Evolutionary conservation across 1,140 invertebrate species (phyloP), one percentile per base, ranked within the genome.

Genomic region (Stratiolaelaps scimitus): DNA sequence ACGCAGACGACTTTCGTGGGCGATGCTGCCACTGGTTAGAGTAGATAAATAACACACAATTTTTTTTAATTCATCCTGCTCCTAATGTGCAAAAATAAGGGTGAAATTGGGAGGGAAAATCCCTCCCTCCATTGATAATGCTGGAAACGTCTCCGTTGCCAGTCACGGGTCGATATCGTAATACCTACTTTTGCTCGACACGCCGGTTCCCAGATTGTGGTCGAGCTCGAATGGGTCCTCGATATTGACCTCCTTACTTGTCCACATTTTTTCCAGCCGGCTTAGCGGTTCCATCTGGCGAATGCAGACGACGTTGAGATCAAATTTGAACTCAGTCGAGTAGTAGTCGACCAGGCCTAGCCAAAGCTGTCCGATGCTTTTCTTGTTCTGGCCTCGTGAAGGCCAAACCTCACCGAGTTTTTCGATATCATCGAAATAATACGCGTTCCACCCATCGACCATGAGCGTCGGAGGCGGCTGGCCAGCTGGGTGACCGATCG

Each of bases 181-280:
- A 15, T 48, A 76, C 76, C 77, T 76, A 82, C 81, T 83, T 74
- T 80, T 81, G 67, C 76, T 73, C 0, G 80, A 79, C 15, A 83
- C 71, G 15, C 80, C 80, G 69, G 75, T 75, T 40, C 81, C 81
- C 40, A 83, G 72, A 71, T 83, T 83, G 70, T 83, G 82, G 68
- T 68, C 75, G 20, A 80, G 72, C 70, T 82, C 79, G 76, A 83
- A 83, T 19, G 82, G 82, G 75, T 83, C 82, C 76, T 83, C 82
- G 71, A 83, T 82, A 0, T 81, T 81, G 56, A 83, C 75, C 64
- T 75, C 75, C 53, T 77, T 75, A 6, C 77, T 76, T 67, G 77
- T 80, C 82, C 82, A 83, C 17, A 80, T 72, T 69, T 83, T 83
- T 67, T 81, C 78, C 70, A 81, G 77, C 44, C 78, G 75, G 2